These are phyloP conservation scores for Capromys pilorides DNA, from an alignment of 2,797 vertebrate species.

Conservation along the genomic window DNA sequence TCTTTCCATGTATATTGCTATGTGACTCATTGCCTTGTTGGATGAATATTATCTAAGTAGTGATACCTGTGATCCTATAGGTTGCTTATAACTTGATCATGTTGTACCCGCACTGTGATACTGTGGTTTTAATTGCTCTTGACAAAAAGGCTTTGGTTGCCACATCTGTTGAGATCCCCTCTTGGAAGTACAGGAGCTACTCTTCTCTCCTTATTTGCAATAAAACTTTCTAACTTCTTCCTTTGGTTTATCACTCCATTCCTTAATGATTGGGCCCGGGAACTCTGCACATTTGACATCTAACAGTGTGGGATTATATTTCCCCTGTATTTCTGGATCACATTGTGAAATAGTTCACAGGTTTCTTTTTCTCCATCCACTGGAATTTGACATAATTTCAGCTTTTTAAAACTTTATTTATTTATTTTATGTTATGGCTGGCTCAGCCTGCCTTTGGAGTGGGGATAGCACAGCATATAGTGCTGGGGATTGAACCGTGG, in stretches of 20 bases:
- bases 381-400: not conserved
- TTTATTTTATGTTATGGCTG: no score
- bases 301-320: no score
- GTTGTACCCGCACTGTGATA: not conserved
- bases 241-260: not conserved
- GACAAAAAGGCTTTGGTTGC: not conserved
- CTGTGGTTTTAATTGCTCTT: not conserved
- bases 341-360: not conserved
- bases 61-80: not conserved
- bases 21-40: not conserved
- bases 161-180: not conserved
- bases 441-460: no score
- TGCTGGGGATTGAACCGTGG: no score
- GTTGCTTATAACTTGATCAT: not conserved
- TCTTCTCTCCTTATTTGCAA: not conserved
- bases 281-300: not conserved
- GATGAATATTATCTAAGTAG: not conserved
- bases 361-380: not conserved
- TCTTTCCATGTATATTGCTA: not conserved
- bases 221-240: not conserved
- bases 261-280: not conserved
- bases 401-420: not conserved
- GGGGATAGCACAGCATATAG: no score
- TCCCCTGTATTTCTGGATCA: not conserved
- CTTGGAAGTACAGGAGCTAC: not conserved